Evolutionary conservation across 2,113 vertebrate species (phyloP).

Genomic region (Numida meleagris): DNA sequence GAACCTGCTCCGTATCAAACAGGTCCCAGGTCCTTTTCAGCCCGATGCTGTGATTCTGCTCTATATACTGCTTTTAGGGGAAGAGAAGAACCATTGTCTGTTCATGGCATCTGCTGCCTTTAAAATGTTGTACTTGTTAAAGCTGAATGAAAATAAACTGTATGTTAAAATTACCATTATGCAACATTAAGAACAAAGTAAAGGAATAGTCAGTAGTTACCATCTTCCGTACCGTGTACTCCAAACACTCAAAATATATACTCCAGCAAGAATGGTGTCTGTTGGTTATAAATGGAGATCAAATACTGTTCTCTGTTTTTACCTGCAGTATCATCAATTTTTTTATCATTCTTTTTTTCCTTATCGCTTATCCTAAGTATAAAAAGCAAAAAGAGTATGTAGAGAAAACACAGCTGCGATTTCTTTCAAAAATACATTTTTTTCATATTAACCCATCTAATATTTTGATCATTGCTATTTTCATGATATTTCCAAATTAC

Average conservation of each 20-base stretch:
- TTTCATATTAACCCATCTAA: neutral
- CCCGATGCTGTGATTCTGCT: neutral
- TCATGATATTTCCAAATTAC: neutral
- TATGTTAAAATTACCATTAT: conserved; percentile 5
- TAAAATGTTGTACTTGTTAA: conserved; percentile 14
- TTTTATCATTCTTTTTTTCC: neutral
- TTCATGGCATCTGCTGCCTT: neutral
- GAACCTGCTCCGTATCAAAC: no score
- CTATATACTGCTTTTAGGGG: neutral
- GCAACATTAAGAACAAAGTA: neutral
- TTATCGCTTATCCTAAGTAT: neutral
- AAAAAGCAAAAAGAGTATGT: neutral
- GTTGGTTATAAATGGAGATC: neutral
- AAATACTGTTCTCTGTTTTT: neutral
- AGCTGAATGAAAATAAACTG: neutral
- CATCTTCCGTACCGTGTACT: neutral
- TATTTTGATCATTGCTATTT: neutral
- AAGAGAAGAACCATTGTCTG: neutral
- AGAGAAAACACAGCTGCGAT: neutral
- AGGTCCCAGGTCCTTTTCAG: neutral
- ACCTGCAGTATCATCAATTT: neutral
- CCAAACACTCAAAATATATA: neutral
- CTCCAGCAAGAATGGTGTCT: neutral
- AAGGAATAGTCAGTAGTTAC: neutral
- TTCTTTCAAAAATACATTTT: neutral